phyloP scores from a whole-genome alignment of 2,888 invertebrate genomes.

The Stenodera caucasica region DNA sequence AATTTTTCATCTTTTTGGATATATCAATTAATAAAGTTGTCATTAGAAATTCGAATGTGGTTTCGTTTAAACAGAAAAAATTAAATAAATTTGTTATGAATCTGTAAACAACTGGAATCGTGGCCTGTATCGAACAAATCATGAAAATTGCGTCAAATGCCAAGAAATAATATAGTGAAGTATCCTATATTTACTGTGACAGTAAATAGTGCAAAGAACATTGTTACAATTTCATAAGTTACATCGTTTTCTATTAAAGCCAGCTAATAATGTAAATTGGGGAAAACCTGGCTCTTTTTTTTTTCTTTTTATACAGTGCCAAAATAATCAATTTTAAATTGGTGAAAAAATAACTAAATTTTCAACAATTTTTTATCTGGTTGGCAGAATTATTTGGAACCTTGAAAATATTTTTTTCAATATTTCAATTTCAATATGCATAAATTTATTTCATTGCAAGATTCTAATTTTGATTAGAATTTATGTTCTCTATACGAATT shows the following conservation, averaged over 20 bases:
- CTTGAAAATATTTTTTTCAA: conserved; percentile 11
- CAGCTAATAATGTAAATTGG: neutral
- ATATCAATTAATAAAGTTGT: neutral
- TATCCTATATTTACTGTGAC: neutral
- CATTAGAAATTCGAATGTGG: neutral
- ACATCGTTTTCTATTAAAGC: neutral
- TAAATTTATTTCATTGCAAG: no score
- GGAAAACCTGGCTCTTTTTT: neutral
- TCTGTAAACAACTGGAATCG: neutral
- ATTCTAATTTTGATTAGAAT: no score
- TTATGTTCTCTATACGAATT: no score
- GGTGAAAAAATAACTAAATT: conserved; percentile 24
- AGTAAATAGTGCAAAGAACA: neutral
- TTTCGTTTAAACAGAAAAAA: neutral
- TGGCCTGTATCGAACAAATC: neutral
- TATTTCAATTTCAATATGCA: no score
- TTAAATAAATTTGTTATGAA: neutral
- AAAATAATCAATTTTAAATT: conserved; percentile 23
- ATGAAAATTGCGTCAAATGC: neutral
- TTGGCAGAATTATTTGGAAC: conserved; percentile 16
- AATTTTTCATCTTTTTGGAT: neutral
- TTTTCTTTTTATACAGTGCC: conserved; percentile 21
- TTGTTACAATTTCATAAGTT: neutral
- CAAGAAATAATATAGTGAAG: neutral
- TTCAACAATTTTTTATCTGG: conserved; percentile 24